Base-by-base conservation (phyloP, 2,113 vertebrate species). In the Charadrius vociferus region DNA sequence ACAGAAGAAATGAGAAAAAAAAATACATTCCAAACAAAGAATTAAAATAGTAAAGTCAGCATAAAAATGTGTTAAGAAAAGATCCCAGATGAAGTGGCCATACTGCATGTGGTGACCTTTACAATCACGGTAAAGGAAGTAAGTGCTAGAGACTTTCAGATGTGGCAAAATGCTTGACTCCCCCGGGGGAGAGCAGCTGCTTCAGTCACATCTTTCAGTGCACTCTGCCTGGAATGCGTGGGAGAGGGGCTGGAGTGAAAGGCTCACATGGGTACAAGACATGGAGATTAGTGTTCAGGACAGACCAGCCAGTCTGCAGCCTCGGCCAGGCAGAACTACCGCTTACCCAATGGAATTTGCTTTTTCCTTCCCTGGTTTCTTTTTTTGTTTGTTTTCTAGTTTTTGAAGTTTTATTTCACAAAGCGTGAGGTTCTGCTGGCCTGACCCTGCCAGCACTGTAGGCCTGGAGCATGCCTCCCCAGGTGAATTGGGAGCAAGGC, bases 1-100 rank as follows among this genome's bases (percentile, higher is more conserved):
- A 94, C 55, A 90, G 84, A 97, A 95, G 91, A 95, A 97, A 97
- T 71, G 45, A 95, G 90, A 8, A 82, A 91, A 93, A 92, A 92
- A 89, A 61, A 67, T 74, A 93, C 95, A 97, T 97, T 97, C 91
- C 81, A 70, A 93, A 95, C 30, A 89, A 79, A 95, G 73, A 95
- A 90, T 90, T 96, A 88, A 90, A 93, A 90, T 50, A 93, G 86
- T 96, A 95, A 93, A 93, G 95, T 96, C 62, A 43, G 78, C 91
- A 93, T 90, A 83, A 93, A 97, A 97, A 93, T 50, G 16, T 47
- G 67, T 96, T 96, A 94, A 81, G 87, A 85, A 88, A 93, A 95
- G 89, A 94, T 97, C 81, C 86, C 87, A 95, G 88, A 93, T 93
- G 50, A 80, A 78, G 67, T 86, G 90, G 91, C 81, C 3, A 4